These are phyloP conservation scores for Dugesia japonica DNA, from an alignment of 2,888 invertebrate species.

Conservation along the genomic window DNA sequence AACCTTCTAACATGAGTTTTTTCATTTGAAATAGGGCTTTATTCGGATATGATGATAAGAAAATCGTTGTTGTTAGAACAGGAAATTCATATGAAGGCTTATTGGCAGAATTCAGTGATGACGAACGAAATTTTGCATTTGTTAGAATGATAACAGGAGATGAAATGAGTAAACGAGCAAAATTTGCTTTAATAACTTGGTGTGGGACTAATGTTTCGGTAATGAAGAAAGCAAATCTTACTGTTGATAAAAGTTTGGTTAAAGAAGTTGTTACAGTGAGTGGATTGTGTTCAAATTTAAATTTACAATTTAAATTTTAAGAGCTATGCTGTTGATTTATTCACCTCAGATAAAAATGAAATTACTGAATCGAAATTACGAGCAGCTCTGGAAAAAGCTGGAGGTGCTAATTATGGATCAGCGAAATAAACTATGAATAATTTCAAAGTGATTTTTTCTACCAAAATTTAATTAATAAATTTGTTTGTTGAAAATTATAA, in stretches of 20 bases:
- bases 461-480: too few relatives aligned
- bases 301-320: slow-evolving; percentile 47
- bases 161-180: slow-evolving; percentile 66
- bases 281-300: slow-evolving; percentile 4
- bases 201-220: slow-evolving; percentile 61
- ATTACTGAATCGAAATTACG: slow-evolving; percentile 59
- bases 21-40: background rate
- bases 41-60: slow-evolving; percentile 24
- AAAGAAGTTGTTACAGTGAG: slow-evolving; percentile 62
- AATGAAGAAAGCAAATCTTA: slow-evolving; percentile 65
- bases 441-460: too few relatives aligned
- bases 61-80: background rate
- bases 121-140: slow-evolving; percentile 62
- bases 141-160: slow-evolving; percentile 54
- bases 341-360: slow-evolving; percentile 58
- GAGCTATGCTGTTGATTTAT: slow-evolving; percentile 65
- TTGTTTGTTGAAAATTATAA: too few relatives aligned
- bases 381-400: slow-evolving; percentile 58
- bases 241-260: slow-evolving; percentile 63
- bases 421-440: slow-evolving; percentile 46
- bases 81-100: slow-evolving; percentile 17
- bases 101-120: slow-evolving; percentile 47
- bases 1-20: too few relatives aligned
- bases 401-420: slow-evolving; percentile 66
- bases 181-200: slow-evolving; percentile 65